Evolutionary conservation across 2,888 invertebrate species (phyloP), one percentile per base, ranked within the genome.

Genomic region (Xylota segnis): DNA sequence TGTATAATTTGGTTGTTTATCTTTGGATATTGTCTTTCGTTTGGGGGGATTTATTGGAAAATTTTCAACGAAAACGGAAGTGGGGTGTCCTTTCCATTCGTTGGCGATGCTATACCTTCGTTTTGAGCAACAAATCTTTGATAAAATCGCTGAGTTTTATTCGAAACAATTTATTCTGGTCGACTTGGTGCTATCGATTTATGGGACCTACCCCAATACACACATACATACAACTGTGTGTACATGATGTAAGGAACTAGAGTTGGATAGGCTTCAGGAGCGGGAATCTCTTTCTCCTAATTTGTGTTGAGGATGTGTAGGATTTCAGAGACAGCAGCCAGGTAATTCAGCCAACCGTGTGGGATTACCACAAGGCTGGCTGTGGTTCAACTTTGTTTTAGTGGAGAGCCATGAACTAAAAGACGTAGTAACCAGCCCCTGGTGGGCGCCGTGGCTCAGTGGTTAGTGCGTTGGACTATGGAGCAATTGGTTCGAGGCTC

Each of bases 1-100:
- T 72, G 83, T 66, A 83, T 83, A 83, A 83, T 72, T 83, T 78
- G 61, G 66, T 68, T 83, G 72, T 78, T 78, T 83, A 72, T 78
- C 83, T 83, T 71, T 0, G 9, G 72, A 61, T 78, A 78, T 83
- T 68, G 77, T 83, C 66, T 83, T 78, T 65, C 56, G 23, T 7
- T 37, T 9, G 34, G 34, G 43, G 34, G 59, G 78, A 83, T 83
- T 83, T 83, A 83, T 83, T 61, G 54, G 59, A 68, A 61, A 72
- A 78, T 83, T 83, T 61, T n/a, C 77, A 56, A 34, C 47, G 50
- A 29, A 65, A 65, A 40, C 37, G 45, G 43, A 56, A 78, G 56
- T 78, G 29, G 59, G 63, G 16, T 47, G 47, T 27, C 23, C 23
- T 27, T 18, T 34, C 27, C 7, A 4, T 12, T 16, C 50, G 6